Percentiles rank a stretch among this genome's conserved stretches.
These are phyloP conservation scores for Luscinia megarhynchos DNA, from an alignment of 2,797 vertebrate species.

Conservation along the genomic window DNA sequence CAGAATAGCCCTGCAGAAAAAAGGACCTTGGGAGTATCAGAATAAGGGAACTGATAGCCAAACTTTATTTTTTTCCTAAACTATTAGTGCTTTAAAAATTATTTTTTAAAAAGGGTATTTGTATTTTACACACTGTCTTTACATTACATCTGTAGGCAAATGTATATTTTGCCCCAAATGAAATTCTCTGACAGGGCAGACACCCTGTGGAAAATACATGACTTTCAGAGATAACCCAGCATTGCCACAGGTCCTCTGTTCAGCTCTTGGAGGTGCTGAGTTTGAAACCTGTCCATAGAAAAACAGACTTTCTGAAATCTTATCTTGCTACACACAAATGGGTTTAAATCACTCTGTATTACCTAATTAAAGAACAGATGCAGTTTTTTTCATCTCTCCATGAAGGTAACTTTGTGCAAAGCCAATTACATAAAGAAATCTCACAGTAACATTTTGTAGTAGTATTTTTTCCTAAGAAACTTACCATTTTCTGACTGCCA, in stretches of 20 bases:
- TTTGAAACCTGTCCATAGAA: not conserved
- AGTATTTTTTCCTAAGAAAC: not conserved
- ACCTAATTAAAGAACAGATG: not conserved
- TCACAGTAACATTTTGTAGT: not conserved
- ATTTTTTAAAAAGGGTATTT: not conserved
- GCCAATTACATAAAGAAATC: not conserved
- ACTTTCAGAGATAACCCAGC: not conserved
- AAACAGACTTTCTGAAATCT: not conserved
- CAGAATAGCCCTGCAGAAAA: not conserved
- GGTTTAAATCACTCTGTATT: not conserved
- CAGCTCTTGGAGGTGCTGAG: not conserved
- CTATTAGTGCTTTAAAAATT: not conserved
- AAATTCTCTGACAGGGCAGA: not conserved
- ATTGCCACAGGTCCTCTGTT: not conserved
- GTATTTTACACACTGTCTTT: not conserved
- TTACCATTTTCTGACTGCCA: constrained; percentile 92
- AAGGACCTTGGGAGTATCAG: not conserved
- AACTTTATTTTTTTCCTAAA: not conserved
- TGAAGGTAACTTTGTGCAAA: not conserved
- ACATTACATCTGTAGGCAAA: not conserved
- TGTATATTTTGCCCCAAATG: not conserved
- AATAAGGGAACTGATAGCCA: not conserved
- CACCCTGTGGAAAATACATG: not conserved
- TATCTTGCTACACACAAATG: not conserved
- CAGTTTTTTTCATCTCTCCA: not conserved